Evolutionary conservation across 2,888 invertebrate genomes (phyloP), one percentile per base, ranked within the genome.

Genomic region (Oscheius onirici): DNA sequence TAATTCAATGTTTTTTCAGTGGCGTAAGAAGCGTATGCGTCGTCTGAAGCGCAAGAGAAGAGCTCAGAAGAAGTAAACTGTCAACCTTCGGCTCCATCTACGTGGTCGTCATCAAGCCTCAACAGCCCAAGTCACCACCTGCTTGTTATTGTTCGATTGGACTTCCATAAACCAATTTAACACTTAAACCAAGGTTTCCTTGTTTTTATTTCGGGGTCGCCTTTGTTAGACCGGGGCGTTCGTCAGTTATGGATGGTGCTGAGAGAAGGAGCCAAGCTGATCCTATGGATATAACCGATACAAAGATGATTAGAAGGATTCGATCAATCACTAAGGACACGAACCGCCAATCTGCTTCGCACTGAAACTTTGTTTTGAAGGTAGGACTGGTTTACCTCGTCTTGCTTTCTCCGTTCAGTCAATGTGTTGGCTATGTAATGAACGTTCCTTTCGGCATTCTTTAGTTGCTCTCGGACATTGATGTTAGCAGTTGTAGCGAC

Each of bases 41-140:
- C 83, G 87, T 78, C 79, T 87, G 83, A 87, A 87, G 86, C 82
- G 87, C 69, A 87, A 87, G 82, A 82, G 87, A 73, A 83, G 87
- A 82, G 84, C 85, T 78, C 76, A 79, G 71, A 83, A 83, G 83
- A 83, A 83, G 80, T 83, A 83, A 66, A 24, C 34, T 22, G 17
- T 54, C 43, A 17, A 6, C 34, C 28, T 41, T 6, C 17, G 43
- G 20, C 55, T 34, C 17, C 51, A 28, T 13, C 20, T 43, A n/a
- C 61, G 26, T 34, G 40, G 44, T 17, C 46, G 20, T 17, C 46
- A 34, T 24, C 41, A 61, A 44, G 20, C 40, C 34, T 57, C 11
- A 34, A 34, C 34, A 34, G 34, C 34, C 34, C 34, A 34, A 34
- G 34, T 34, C 34, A 34, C 34, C 34, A 34, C 20, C 46, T 46